These are phyloP conservation scores for Choristoneura fumiferana DNA, from an alignment of 1,140 invertebrate species.

Conservation along the genomic window DNA sequence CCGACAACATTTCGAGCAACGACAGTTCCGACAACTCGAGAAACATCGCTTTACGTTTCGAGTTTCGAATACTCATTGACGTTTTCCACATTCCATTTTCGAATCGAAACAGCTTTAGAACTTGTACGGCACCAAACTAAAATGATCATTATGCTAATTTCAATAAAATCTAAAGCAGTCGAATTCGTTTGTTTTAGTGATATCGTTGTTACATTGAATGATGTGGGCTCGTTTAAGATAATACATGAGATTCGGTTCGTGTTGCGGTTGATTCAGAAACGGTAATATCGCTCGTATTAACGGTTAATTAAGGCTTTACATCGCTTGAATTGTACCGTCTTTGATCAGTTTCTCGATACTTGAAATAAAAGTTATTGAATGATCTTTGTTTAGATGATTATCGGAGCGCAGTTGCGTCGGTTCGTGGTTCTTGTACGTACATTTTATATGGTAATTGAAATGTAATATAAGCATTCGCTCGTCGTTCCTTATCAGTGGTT, in stretches of 20 bases:
- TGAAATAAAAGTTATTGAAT: slow-evolving; percentile 72
- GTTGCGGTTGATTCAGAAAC: slow-evolving; percentile 31
- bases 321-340: slow-evolving; percentile 22
- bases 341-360: slow-evolving; percentile 34
- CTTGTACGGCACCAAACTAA: slow-evolving; percentile 21
- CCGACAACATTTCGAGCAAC: slow-evolving; percentile 41
- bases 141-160: slow-evolving; percentile 25
- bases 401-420: slow-evolving; percentile 49
- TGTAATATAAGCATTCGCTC: slow-evolving; percentile 66
- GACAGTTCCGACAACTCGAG: slow-evolving; percentile 35
- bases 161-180: slow-evolving; percentile 37
- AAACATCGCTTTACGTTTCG: slow-evolving; percentile 57
- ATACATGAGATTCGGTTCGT: slow-evolving; percentile 53
- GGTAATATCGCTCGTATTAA: slow-evolving; percentile 41
- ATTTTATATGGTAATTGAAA: slow-evolving; percentile 76
- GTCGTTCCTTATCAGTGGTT: slow-evolving; percentile 59
- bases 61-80: slow-evolving; percentile 59
- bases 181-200: slow-evolving; percentile 29
- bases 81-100: slow-evolving; percentile 39
- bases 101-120: slow-evolving; percentile 38
- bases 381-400: slow-evolving; percentile 74
- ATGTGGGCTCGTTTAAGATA: slow-evolving; percentile 49
- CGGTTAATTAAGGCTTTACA: slow-evolving; percentile 29
- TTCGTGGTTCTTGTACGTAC: slow-evolving; percentile 53
- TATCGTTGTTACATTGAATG: slow-evolving; percentile 42